Base-by-base conservation (phyloP, 2,888 invertebrate genomes). In the Trichogramma dendrolimi region DNA sequence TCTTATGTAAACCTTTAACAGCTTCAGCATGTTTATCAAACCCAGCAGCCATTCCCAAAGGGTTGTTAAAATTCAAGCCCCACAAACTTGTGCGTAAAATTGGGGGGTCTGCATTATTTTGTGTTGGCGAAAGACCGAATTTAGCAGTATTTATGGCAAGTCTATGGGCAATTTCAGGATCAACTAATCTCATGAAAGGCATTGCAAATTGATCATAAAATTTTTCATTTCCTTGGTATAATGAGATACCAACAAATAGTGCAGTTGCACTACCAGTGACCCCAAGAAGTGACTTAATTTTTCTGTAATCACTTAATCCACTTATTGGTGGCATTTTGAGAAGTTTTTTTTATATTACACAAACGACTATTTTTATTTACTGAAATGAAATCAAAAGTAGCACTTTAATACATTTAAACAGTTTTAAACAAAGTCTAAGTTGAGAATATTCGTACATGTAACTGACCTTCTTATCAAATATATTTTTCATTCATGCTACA, bases 21-120 rank as follows among this genome's bases (percentile, higher is more conserved):
- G 93, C 95, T 82, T 97, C 96, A 5, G 89, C 97, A 80, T 98
- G 89, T 80, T 99, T 99, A 79, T 99, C 99, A 81, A 98, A 98
- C 5, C 98, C 99, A 61, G 98, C 99, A 40, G 98, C 98, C 73
- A 99, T 87, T n/a, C 99, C 98, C 70, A 99, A 80, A 0, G 98
- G 98, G 81, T 96, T 97, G 59, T 84, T 82, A 65, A 99, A 86
- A 10, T 87, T 78, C 65, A 86, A 82, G 38, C 86, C 86, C 77
- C 92, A 89, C 53, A 96, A 81, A 58, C 81, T 83, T 0, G 89
- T 88, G 75, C 84, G 83, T 75, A 94, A 80, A 64, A 83, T 78
- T 40, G 82, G 76, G 4, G 88, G 84, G 79, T 94, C 91, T 60
- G 83, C 73, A 63, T 78, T 81, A 56, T 72, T 80, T 70, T 85